A percentile compares a stretch with the other conserved stretches of the same genome.
These are phyloP conservation scores for Scaptomyza polygonia DNA, from an alignment of 2,888 invertebrate species.

Conservation along the genomic window DNA sequence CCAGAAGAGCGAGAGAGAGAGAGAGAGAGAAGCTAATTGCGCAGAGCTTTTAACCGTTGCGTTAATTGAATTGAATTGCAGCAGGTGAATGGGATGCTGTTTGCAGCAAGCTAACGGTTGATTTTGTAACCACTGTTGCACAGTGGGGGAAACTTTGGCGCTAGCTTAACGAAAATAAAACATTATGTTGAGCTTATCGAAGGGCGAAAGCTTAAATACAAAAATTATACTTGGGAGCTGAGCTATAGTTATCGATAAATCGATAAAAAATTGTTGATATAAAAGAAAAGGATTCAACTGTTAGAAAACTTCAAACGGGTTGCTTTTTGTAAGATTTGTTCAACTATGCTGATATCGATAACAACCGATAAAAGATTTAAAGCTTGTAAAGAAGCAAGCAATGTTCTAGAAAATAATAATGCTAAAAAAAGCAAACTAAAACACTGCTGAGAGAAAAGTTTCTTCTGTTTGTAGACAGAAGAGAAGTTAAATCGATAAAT, in stretches of 20 bases:
- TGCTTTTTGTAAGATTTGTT: too few species aligned
- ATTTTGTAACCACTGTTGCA: constrained; percentile 31
- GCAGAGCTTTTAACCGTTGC: constrained; percentile 64
- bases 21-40: constrained; percentile 55
- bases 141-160: constrained; percentile 16
- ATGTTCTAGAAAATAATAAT: too few species aligned
- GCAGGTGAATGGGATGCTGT: constrained; percentile 36
- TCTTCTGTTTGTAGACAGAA: too few species aligned
- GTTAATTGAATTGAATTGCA: constrained; percentile 75
- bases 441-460: too few species aligned
- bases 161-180: not conserved
- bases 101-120: not conserved
- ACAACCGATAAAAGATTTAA: too few species aligned
- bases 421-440: too few species aligned
- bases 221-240: not conserved
- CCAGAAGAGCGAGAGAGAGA: not conserved
- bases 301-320: too few species aligned
- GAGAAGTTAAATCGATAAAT: too few species aligned
- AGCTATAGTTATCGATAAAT: not conserved
- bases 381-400: too few species aligned
- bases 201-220: not conserved
- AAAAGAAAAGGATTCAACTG: too few species aligned
- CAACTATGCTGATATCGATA: too few species aligned
- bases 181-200: not conserved
- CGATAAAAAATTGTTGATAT: not conserved